Conservation (phyloP, 2,797 vertebrate genomes). For the Echiichthys vipera region DNA sequence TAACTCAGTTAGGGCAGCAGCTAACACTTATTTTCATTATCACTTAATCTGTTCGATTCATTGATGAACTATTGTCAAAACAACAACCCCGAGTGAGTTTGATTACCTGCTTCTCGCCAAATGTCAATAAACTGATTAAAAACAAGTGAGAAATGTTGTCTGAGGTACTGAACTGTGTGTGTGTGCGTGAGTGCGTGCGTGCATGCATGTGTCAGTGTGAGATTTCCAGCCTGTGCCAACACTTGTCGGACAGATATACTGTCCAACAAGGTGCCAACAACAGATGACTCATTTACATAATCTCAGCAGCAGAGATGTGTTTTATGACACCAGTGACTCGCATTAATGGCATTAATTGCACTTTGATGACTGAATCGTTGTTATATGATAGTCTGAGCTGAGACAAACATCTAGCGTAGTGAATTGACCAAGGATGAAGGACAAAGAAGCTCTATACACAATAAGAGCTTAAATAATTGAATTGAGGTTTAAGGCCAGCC, state of each 20-base stretch:
- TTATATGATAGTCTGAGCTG: neutral
- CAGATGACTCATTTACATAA: conserved; percentile 42
- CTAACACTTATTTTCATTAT: neutral
- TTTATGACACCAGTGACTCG: conserved; percentile 9
- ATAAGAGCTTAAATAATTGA: conserved; percentile 5
- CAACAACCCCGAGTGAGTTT: neutral
- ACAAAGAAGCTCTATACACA: neutral
- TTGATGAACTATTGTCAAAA: neutral
- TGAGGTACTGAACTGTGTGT: neutral
- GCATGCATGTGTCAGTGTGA: conserved; percentile 2
- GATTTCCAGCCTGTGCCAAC: conserved; percentile 24
- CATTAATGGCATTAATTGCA: conserved; percentile 2
- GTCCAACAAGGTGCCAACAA: conserved; percentile 32
- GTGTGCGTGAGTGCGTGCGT: conserved; percentile 1
- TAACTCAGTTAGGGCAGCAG: neutral
- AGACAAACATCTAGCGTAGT: conserved; percentile 1
- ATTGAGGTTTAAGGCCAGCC: conserved; percentile 2
- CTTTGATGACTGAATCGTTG: conserved; percentile 26
- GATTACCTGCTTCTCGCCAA: neutral
- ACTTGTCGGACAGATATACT: conserved; percentile 25
- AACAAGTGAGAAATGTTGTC: neutral
- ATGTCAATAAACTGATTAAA: neutral
- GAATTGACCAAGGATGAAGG: neutral
- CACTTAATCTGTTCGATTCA: neutral
- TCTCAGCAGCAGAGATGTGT: conserved; percentile 22